Evolutionary conservation across 2,888 invertebrate species (phyloP).

Genomic region (Parascotia fuliginaria): DNA sequence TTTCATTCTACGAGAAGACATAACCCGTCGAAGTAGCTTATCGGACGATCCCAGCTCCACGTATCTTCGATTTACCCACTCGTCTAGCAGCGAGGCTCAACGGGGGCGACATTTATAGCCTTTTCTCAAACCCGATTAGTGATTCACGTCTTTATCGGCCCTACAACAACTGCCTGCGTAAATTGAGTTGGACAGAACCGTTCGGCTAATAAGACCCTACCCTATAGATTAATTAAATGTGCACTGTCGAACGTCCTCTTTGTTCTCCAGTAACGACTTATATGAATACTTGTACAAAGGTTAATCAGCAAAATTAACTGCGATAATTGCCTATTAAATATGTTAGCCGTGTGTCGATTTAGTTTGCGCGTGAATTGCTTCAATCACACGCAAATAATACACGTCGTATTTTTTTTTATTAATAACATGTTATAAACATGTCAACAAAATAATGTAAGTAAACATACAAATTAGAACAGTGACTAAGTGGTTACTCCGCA

Average conservation of each 20-base stretch:
- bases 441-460: not conserved
- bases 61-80: conserved; percentile 59
- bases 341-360: conserved; percentile 21
- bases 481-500: conserved; percentile 16
- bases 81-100: conserved; percentile 32
- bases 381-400: not conserved
- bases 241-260: conserved; percentile 61
- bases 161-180: conserved; percentile 31
- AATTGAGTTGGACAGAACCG: conserved; percentile 37
- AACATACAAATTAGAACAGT: not conserved
- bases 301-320: conserved; percentile 46
- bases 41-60: conserved; percentile 54
- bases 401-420: not conserved
- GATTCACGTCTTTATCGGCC: conserved; percentile 41
- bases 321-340: conserved; percentile 48
- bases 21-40: conserved; percentile 65
- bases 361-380: conserved; percentile 11
- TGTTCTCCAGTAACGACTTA: conserved; percentile 45
- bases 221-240: conserved; percentile 67
- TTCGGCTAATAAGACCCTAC: conserved; percentile 61
- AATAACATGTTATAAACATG: not conserved
- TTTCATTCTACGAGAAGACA: conserved; percentile 64
- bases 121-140: conserved; percentile 45
- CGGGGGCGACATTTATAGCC: conserved; percentile 44
- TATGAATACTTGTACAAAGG: conserved; percentile 40